Conservation (phyloP, 2,113 vertebrate species). For the Meles meles region DNA sequence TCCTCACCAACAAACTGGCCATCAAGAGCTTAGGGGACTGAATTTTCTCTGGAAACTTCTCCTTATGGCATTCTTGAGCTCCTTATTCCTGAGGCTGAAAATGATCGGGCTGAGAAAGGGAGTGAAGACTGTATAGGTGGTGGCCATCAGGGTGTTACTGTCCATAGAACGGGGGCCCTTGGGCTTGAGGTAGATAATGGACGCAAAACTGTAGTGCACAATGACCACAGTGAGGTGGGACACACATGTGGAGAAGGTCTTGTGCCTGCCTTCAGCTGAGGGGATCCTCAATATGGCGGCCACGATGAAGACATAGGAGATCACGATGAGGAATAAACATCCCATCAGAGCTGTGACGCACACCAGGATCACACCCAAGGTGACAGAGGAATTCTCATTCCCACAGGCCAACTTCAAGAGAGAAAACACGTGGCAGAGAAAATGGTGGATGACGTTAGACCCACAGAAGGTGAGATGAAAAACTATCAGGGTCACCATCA, state of each 20-base stretch:
- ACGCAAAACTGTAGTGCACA: no score
- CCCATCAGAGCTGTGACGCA: conserved; percentile 34
- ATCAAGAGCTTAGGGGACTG: background rate
- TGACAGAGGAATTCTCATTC: background rate
- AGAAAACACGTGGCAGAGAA: conserved; percentile 34
- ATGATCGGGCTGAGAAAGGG: no score
- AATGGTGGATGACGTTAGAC: no score
- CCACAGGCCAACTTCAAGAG: conserved; percentile 57
- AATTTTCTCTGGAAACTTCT: background rate
- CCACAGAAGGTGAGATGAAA: background rate
- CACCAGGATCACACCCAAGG: conserved; percentile 25
- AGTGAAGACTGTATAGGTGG: no score
- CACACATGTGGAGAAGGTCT: no score
- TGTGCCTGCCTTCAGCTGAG: no score
- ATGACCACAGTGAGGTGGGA: no score
- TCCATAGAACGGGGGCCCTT: no score
- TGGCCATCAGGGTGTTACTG: no score
- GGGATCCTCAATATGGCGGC: no score
- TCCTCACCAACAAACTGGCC: background rate
- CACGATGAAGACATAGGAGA: conserved; percentile 27
- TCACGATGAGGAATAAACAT: background rate
- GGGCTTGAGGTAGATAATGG: no score
- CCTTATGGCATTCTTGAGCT: conserved; percentile 44
- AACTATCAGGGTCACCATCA: background rate
- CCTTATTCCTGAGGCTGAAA: background rate